phyloP scores from a whole-genome alignment of 2,888 invertebrate species.

The Lithophane ornitopus region DNA sequence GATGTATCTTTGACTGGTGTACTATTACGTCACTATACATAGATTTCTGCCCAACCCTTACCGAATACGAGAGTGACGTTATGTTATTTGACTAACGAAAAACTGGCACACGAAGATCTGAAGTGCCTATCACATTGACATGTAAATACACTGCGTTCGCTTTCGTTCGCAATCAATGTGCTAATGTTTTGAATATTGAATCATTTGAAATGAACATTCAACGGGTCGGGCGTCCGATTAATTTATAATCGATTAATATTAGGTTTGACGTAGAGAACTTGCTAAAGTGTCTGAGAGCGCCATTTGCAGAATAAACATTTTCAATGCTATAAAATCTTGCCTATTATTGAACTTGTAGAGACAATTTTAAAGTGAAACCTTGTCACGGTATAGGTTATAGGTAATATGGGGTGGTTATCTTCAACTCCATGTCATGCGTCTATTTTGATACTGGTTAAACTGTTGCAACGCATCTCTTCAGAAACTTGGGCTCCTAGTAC shows the following conservation, averaged over 20 bases:
- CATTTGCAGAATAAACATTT: constrained; percentile 33
- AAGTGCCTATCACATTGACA: not conserved
- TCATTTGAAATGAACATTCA: constrained; percentile 44
- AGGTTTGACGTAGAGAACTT: constrained; percentile 13
- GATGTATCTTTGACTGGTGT: not conserved
- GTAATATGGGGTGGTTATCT: too few species aligned
- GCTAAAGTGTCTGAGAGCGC: not conserved
- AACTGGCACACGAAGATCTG: not conserved
- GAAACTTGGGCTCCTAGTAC: too few species aligned
- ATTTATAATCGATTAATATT: constrained; percentile 33
- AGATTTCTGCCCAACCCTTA: too few species aligned
- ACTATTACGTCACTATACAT: too few species aligned
- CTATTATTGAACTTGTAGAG: not conserved
- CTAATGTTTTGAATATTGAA: constrained; percentile 43
- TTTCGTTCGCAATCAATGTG: constrained; percentile 39
- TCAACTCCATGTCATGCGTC: too few species aligned
- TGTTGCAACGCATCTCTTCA: not conserved
- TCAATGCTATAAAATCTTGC: not conserved
- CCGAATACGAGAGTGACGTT: not conserved
- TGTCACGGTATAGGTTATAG: not conserved
- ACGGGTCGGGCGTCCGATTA: constrained; percentile 16
- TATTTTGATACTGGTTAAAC: not conserved
- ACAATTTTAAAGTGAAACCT: not conserved
- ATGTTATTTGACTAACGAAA: not conserved
- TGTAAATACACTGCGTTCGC: not conserved